Conservation (phyloP, 2,113 vertebrate genomes). For the Chelonoidis abingdonii region DNA sequence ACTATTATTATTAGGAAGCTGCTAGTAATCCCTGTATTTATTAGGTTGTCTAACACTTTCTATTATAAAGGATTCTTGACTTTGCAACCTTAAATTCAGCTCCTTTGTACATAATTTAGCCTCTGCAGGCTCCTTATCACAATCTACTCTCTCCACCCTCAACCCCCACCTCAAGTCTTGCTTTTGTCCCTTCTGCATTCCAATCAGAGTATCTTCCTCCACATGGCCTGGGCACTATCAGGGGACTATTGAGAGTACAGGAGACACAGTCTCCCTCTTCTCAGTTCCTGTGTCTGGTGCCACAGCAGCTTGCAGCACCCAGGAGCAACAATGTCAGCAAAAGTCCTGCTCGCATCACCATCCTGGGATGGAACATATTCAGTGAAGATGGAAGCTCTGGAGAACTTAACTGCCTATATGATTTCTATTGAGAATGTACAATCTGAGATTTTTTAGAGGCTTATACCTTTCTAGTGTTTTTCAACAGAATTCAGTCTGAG, state of each 20-base stretch:
- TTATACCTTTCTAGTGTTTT: not conserved
- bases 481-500: not conserved
- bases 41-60: not conserved
- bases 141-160: not conserved
- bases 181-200: not conserved
- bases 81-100: not conserved
- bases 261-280: not conserved
- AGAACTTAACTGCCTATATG: not conserved
- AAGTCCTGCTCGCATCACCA: not conserved
- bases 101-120: not conserved
- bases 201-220: not conserved
- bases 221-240: not conserved
- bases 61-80: not conserved
- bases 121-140: not conserved
- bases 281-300: not conserved
- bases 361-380: accelerated
- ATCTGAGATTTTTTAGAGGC: not conserved
- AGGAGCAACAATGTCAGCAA: not conserved
- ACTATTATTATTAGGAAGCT: not conserved
- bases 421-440: not conserved
- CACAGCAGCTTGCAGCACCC: not conserved
- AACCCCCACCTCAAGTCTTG: accelerated
- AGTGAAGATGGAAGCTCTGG: not conserved
- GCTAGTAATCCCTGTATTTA: not conserved
- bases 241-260: not conserved